Evolutionary conservation across 2,113 vertebrate species (phyloP).

Genomic region (Dasypus novemcinctus): DNA sequence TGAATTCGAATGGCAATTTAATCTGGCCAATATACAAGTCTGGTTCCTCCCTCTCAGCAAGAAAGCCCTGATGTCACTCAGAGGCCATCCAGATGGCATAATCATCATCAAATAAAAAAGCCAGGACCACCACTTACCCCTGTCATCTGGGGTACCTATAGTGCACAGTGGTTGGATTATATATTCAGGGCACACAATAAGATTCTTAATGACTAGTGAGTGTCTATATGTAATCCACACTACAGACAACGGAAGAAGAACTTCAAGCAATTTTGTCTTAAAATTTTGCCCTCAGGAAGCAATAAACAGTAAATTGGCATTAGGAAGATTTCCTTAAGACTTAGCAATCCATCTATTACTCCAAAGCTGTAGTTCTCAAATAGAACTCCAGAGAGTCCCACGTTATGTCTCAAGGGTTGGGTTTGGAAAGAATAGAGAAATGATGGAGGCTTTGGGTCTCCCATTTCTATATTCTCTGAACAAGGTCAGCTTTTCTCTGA

Average conservation of each 20-base stretch:
- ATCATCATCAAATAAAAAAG: background rate
- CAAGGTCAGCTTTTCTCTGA: constrained; percentile 6
- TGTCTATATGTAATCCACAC: background rate
- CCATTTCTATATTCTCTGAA: background rate
- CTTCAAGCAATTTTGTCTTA: background rate
- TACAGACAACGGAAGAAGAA: background rate
- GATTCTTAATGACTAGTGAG: background rate
- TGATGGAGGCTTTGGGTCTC: background rate
- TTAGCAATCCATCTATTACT: background rate
- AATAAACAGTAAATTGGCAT: constrained; percentile 10
- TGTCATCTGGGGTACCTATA: background rate
- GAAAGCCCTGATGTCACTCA: background rate
- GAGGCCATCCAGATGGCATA: background rate
- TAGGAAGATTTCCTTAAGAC: constrained; percentile 20
- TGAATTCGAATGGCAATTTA: too few relatives aligned
- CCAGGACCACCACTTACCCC: background rate
- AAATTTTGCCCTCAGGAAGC: constrained; percentile 16
- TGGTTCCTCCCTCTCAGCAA: too few relatives aligned
- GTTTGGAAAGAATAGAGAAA: background rate
- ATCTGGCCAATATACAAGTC: too few relatives aligned
- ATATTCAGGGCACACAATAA: background rate
- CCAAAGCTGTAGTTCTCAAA: constrained; percentile 21
- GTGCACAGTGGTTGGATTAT: accelerated
- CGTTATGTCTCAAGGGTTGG: background rate
- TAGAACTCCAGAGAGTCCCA: background rate